A percentile compares a stretch with the other conserved stretches of the same genome.
phyloP scores from a whole-genome alignment of 2,113 vertebrate species.

The Passer domesticus region DNA sequence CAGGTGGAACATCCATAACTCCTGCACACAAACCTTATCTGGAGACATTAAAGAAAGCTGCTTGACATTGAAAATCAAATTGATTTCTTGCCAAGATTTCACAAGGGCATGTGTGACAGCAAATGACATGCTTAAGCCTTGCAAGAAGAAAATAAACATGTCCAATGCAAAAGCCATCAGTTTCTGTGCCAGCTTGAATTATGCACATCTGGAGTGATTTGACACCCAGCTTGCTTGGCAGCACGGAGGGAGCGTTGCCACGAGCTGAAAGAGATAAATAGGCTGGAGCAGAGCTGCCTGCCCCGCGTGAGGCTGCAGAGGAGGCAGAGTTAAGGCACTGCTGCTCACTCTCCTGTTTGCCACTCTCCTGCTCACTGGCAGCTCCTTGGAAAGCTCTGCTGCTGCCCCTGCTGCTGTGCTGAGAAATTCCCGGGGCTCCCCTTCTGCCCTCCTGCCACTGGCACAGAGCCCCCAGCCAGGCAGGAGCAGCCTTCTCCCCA shows the following conservation, averaged over 20 bases:
- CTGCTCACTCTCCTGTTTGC: background rate
- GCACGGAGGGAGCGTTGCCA: slow-evolving; percentile 31
- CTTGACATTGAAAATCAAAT: slow-evolving; percentile 72
- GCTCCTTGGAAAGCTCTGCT: background rate
- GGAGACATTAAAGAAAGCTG: slow-evolving; percentile 68
- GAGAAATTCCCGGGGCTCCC: fast-evolving
- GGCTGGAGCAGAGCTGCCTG: background rate
- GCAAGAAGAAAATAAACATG: slow-evolving; percentile 74
- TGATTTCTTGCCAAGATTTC: slow-evolving; percentile 80
- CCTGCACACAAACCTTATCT: slow-evolving; percentile 64
- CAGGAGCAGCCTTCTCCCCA: background rate
- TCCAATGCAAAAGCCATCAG: slow-evolving; percentile 71
- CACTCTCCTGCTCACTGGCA: fast-evolving
- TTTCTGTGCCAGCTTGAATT: slow-evolving; percentile 72
- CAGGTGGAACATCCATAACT: slow-evolving; percentile 47
- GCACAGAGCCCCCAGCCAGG: background rate
- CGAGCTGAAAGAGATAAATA: slow-evolving; percentile 56
- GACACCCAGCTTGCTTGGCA: slow-evolving; percentile 55
- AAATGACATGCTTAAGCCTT: slow-evolving; percentile 74
- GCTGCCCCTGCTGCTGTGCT: background rate
- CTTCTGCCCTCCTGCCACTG: background rate
- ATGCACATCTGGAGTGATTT: slow-evolving; percentile 71
- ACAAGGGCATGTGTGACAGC: slow-evolving; percentile 73
- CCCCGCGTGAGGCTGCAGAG: background rate
- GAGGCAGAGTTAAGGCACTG: background rate